Conservation (phyloP, 92 coral and sea anemone species). For the Epizoanthus ramosus region DNA sequence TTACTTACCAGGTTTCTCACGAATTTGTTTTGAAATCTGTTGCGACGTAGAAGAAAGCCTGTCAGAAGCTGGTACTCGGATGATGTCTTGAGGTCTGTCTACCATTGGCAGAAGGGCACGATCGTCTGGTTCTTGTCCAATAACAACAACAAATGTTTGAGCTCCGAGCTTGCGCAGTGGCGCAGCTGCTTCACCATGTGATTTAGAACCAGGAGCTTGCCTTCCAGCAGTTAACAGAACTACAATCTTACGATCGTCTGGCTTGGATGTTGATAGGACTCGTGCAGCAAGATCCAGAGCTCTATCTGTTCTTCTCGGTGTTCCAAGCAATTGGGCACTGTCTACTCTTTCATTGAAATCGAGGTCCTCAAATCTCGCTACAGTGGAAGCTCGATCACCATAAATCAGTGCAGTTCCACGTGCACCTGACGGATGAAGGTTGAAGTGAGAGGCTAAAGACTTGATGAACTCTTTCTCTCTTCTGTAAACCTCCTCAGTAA, state of each 20-base stretch:
- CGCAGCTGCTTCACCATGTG: not conserved
- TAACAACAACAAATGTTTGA: not conserved
- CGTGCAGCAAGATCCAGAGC: slow-evolving; percentile 23
- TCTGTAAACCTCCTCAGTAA: not conserved
- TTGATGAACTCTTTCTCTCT: slow-evolving; percentile 14
- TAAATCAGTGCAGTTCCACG: slow-evolving; percentile 42
- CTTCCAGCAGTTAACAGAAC: slow-evolving; percentile 24
- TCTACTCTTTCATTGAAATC: slow-evolving; percentile 23
- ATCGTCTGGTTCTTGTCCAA: not conserved
- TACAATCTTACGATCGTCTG: not conserved
- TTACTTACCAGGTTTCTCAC: not conserved
- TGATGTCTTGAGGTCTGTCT: not conserved
- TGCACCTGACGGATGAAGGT: too few species aligned
- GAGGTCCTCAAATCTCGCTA: slow-evolving; percentile 25
- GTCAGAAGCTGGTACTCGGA: not conserved
- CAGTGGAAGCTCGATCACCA: slow-evolving; percentile 33
- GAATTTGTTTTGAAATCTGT: not conserved
- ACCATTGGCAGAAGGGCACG: not conserved
- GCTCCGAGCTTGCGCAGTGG: too few species aligned
- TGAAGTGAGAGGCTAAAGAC: slow-evolving; percentile 17
- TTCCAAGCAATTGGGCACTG: not conserved
- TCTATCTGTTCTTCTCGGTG: too few species aligned
- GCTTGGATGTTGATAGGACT: slow-evolving; percentile 21
- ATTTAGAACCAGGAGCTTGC: slow-evolving; percentile 34
- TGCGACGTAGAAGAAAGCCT: not conserved